These are phyloP conservation scores for Dunckerocampus dactyliophorus DNA, from an alignment of 2,113 vertebrate genomes.

Conservation along the genomic window DNA sequence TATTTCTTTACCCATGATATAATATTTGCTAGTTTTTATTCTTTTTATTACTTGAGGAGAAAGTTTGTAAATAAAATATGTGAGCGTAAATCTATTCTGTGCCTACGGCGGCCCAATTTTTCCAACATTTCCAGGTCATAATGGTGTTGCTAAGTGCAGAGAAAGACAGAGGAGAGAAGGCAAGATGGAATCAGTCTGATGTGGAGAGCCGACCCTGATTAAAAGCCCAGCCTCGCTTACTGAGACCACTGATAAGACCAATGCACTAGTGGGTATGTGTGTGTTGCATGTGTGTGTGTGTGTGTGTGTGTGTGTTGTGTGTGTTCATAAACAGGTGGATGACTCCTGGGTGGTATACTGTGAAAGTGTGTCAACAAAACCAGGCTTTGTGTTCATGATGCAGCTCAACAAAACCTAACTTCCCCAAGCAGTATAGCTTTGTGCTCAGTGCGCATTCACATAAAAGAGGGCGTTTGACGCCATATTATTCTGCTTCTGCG, in stretches of 20 bases:
- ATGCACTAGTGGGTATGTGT: constrained; percentile 33
- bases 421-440: no score
- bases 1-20: no score
- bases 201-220: constrained; percentile 65
- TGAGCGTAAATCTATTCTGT: constrained; percentile 39
- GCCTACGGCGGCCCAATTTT: constrained; percentile 46
- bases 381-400: no score
- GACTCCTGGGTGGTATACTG: neutral
- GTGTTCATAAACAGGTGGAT: constrained; percentile 33
- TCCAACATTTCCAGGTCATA: constrained; percentile 27
- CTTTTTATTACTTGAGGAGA: neutral
- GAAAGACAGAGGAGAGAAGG: neutral
- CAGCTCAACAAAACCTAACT: no score
- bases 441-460: no score
- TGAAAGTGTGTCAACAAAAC: no score
- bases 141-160: constrained; percentile 26
- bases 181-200: constrained; percentile 47
- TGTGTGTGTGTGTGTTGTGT: constrained; percentile 27
- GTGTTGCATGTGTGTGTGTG: no score
- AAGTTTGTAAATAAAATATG: constrained; percentile 29
- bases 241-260: constrained; percentile 62
- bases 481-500: no score
- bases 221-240: constrained; percentile 58
- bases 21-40: no score
- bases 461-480: no score